Evolutionary conservation across 2,113 vertebrate species (phyloP).

Genomic region (Siphamia tubifer): DNA sequence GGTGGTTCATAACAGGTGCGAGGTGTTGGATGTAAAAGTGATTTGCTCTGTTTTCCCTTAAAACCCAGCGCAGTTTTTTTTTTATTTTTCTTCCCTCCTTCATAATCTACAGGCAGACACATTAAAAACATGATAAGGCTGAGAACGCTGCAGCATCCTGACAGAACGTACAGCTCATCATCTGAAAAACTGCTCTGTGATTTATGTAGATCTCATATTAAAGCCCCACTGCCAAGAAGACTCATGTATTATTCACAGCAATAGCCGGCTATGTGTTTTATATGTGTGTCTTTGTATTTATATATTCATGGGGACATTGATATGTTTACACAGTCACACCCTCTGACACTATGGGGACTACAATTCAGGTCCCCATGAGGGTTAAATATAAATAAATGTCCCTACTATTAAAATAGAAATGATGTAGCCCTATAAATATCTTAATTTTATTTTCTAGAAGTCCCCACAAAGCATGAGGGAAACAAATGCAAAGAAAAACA

Average conservation of each 20-base stretch:
- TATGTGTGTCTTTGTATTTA: neutral
- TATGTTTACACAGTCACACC: too few species aligned
- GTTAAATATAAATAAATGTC: too few species aligned
- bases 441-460: too few species aligned
- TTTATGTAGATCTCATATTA: conserved; percentile 68
- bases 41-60: neutral
- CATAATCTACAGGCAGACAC: neutral
- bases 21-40: too few species aligned
- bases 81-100: neutral
- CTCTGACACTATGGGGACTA: too few species aligned
- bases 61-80: conserved; percentile 5
- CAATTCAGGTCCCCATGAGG: too few species aligned
- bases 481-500: too few species aligned
- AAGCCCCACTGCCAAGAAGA: conserved; percentile 29
- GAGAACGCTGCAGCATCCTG: neutral
- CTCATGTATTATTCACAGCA: conserved; percentile 62
- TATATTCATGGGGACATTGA: too few species aligned
- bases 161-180: conserved; percentile 19
- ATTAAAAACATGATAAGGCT: conserved; percentile 9
- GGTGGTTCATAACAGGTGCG: too few species aligned
- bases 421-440: too few species aligned
- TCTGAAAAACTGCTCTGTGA: conserved; percentile 38
- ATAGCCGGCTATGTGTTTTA: conserved; percentile 14
- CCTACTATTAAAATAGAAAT: too few species aligned
- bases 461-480: too few species aligned